phyloP scores from a whole-genome alignment of 2,113 vertebrate species.

The Brevimyrus niger region DNA sequence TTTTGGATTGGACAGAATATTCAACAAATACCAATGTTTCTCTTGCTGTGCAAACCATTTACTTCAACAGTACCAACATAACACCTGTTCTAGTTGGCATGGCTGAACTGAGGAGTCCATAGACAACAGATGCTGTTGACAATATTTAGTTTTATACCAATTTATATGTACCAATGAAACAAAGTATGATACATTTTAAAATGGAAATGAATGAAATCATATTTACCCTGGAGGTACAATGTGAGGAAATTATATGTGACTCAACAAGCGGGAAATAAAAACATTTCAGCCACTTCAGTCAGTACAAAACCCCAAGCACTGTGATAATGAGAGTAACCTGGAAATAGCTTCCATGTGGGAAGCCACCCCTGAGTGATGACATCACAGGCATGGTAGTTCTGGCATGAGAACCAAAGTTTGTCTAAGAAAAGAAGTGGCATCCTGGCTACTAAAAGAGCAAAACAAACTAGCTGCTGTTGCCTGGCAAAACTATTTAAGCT shows the following conservation, averaged over 20 bases:
- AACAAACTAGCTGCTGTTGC: not conserved
- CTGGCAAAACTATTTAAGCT: not conserved
- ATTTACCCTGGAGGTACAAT: not conserved
- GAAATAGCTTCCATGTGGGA: not conserved
- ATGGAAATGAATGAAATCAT: not conserved
- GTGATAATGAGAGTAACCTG: not conserved
- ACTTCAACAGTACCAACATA: not conserved
- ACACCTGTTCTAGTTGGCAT: not conserved
- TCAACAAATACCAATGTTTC: not conserved
- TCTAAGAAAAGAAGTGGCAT: not conserved
- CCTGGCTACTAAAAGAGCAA: not conserved
- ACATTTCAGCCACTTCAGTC: not conserved
- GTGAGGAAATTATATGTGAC: not conserved
- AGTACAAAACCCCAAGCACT: too few species aligned
- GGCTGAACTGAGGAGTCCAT: not conserved
- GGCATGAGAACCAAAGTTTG: not conserved
- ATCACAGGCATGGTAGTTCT: not conserved
- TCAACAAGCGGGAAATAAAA: not conserved
- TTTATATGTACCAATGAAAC: not conserved
- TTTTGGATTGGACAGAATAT: not conserved
- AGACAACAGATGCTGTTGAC: not conserved
- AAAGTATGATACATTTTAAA: not conserved
- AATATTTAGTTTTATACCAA: not conserved
- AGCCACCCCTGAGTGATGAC: not conserved
- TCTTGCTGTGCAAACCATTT: not conserved